phyloP scores from a whole-genome alignment of 1,140 invertebrate genomes.

The Ridgeia piscesae region DNA sequence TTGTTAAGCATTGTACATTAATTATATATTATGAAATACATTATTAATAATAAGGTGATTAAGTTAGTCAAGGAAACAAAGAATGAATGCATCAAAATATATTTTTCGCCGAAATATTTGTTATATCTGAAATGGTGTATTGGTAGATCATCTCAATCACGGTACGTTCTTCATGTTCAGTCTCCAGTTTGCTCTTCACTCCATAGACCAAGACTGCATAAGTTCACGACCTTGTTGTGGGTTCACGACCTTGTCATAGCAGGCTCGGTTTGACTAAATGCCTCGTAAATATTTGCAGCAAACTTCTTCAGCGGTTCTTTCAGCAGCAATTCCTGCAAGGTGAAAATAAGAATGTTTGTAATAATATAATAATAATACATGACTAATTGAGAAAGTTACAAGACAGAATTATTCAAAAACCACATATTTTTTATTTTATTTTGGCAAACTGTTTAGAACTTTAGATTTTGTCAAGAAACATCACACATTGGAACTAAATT shows the following conservation, averaged over 20 bases:
- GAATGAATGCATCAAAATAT: too few species aligned
- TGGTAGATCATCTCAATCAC: too few species aligned
- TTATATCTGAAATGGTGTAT: too few species aligned
- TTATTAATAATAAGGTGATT: too few species aligned
- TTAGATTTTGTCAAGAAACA: too few species aligned
- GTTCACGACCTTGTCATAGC: neutral
- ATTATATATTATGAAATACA: too few species aligned
- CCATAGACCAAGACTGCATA: neutral
- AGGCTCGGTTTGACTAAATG: slow-evolving; percentile 63
- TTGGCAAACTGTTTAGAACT: too few species aligned
- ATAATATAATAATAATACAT: neutral
- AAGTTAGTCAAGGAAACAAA: too few species aligned
- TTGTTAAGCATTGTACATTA: too few species aligned
- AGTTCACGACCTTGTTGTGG: neutral
- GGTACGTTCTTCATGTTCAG: neutral
- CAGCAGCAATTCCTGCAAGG: slow-evolving; percentile 60
- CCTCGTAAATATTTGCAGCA: slow-evolving; percentile 88
- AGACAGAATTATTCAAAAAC: neutral
- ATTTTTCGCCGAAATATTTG: too few species aligned
- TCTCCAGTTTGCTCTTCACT: neutral
- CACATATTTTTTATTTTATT: too few species aligned
- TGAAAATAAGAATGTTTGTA: neutral
- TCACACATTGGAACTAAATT: too few species aligned
- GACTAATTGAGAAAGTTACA: neutral
- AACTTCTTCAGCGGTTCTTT: slow-evolving; percentile 80